Base-by-base conservation (phyloP, 2,888 invertebrate genomes). In the Leucophenga maculata region DNA sequence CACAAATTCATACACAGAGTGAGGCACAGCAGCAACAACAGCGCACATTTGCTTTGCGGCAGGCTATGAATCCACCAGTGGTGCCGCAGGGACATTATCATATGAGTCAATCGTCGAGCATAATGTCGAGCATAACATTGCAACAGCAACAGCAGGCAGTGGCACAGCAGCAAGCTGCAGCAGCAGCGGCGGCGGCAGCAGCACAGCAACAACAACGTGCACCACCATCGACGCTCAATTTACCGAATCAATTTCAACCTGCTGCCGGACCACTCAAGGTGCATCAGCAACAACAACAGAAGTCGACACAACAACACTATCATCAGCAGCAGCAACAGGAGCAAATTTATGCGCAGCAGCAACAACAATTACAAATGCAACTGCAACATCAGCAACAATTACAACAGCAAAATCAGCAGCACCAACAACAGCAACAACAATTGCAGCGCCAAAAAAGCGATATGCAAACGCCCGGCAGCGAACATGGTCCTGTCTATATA, bases 11-110 rank as follows among this genome's bases (percentile, higher is more conserved):
- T 75, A 92, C 92, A 74, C 92, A 92, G 75, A 92, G 90, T 77
- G 92, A 92, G 80, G 92, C 92, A 26, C 90, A 90, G 77, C 90
- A 91, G 88, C 91, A 91, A 75, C 92, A 92, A 81, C 92, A 92
- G 76, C 90, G 92, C 72, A 92, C 92, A 65, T 92, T 92, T 84
- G 92, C 92, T 57, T 90, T 92, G 82, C 87, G 92, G 0, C 92
- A 92, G 86, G 87, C 91, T 16, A 83, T 92, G 69, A 90, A 92
- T 74, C 92, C 92, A 74, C 92, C 92, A 74, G 90, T 92, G 52
- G 90, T 91, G 50, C 91, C 86, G 8, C 83, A 82, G 62, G 78
- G 82, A 13, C 88, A 88, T 71, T 88, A 85, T 60, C 88, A 88
- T 65, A 86, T 88, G 84, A 87, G 87, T 76, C 88, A 87, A 71